Conservation (phyloP, 1,140 invertebrate genomes). For the Octopus bimaculoides region DNA sequence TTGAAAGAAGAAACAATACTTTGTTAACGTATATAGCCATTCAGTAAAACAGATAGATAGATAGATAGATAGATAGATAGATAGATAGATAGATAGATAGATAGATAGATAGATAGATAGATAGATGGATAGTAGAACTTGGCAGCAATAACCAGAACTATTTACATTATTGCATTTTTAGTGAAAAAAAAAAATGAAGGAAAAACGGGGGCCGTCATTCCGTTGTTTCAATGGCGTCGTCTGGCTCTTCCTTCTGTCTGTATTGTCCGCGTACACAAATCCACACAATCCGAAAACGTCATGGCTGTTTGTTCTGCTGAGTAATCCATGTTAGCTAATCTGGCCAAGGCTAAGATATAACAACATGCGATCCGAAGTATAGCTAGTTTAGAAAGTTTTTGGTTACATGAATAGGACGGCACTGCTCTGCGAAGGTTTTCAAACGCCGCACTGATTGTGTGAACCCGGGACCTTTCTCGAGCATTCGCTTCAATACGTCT, state of each 20-base stretch:
- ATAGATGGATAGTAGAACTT: no score
- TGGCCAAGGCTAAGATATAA: constrained; percentile 75
- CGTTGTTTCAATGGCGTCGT: constrained; percentile 46
- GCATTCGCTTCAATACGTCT: constrained; percentile 90
- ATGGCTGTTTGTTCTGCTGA: constrained; percentile 57
- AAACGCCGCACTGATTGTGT: constrained; percentile 92
- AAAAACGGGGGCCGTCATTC: neutral
- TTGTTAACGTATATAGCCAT: no score
- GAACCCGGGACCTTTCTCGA: constrained; percentile 84
- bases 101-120: no score
- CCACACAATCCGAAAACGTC: constrained; percentile 74
- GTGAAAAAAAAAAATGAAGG: no score
- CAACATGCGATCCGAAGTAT: constrained; percentile 83
- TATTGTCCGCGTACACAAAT: constrained; percentile 81
- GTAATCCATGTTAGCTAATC: constrained; percentile 68
- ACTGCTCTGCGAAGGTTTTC: constrained; percentile 81
- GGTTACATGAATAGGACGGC: constrained; percentile 87
- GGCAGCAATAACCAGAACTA: no score
- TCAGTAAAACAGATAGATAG: no score
- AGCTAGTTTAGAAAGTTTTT: constrained; percentile 88
- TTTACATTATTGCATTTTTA: no score
- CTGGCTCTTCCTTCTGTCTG: constrained; percentile 87
- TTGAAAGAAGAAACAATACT: no score
- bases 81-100: no score
- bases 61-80: no score